Evolutionary conservation across 2,797 vertebrate species (phyloP).

Genomic region (Gobio occitaniae): DNA sequence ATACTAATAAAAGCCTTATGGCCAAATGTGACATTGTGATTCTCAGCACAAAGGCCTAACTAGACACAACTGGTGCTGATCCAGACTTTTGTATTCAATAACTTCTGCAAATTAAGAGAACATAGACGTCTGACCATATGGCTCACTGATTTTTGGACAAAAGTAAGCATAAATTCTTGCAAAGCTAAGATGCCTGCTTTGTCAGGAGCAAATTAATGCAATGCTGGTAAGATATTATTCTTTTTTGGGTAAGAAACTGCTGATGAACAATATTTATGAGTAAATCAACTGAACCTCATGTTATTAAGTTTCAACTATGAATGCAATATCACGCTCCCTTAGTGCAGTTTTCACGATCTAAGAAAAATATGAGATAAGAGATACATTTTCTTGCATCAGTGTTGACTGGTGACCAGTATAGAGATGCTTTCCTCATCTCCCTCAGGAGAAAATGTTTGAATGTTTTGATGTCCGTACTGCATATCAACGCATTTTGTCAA

Average conservation of each 20-base stretch:
- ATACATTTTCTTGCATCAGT: slow-evolving; percentile 10
- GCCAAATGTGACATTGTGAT: slow-evolving; percentile 32
- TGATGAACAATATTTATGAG: slow-evolving; percentile 45
- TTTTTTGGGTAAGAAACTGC: slow-evolving; percentile 36
- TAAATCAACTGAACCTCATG: slow-evolving; percentile 40
- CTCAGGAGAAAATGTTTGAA: not conserved
- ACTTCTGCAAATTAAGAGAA: slow-evolving; percentile 39
- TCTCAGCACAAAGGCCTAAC: slow-evolving; percentile 40
- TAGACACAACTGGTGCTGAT: slow-evolving; percentile 50
- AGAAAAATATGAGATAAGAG: not conserved
- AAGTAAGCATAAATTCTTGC: slow-evolving; percentile 62
- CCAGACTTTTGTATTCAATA: slow-evolving; percentile 42
- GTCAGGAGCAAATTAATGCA: slow-evolving; percentile 47
- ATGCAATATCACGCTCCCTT: not conserved
- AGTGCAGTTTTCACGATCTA: slow-evolving; percentile 2
- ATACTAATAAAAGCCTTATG: slow-evolving; percentile 17
- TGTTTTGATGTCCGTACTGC: not conserved
- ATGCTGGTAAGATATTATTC: slow-evolving; percentile 12
- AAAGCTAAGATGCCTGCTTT: slow-evolving; percentile 46
- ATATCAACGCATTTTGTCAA: not conserved
- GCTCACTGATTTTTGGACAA: slow-evolving; percentile 35
- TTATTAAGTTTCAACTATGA: slow-evolving; percentile 35
- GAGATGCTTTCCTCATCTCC: not conserved
- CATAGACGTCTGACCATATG: slow-evolving; percentile 52
- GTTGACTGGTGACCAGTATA: not conserved